These are phyloP conservation scores for Papilio polyxenes DNA, from an alignment of 1,140 invertebrate genomes.

Conservation along the genomic window DNA sequence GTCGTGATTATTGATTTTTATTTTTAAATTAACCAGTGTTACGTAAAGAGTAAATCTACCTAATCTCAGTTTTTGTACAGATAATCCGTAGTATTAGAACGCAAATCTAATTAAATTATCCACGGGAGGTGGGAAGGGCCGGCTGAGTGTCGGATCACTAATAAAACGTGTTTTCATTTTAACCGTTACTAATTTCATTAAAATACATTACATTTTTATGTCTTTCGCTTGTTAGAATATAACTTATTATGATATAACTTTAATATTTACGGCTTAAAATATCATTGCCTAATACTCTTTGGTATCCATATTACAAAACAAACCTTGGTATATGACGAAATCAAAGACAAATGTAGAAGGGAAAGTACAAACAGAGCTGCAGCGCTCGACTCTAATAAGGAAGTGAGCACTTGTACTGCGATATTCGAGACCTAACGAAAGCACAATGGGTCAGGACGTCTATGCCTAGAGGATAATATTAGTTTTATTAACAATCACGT, in stretches of 20 bases:
- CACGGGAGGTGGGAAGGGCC: background rate
- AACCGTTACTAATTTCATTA: constrained; percentile 8
- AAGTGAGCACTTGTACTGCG: constrained; percentile 1
- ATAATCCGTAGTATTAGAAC: background rate
- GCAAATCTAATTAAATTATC: constrained; percentile 17
- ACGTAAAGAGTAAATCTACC: background rate
- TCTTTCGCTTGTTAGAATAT: background rate
- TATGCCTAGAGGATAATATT: background rate
- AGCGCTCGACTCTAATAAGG: background rate
- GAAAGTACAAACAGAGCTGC: constrained; percentile 15
- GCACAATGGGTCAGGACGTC: constrained; percentile 9
- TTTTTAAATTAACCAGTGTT: background rate
- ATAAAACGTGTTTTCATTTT: background rate
- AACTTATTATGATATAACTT: no score
- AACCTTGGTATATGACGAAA: background rate
- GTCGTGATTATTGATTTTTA: background rate
- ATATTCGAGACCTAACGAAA: background rate
- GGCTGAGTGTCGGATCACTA: background rate
- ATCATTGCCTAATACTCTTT: background rate
- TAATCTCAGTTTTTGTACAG: background rate
- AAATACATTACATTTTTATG: background rate
- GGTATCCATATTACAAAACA: background rate
- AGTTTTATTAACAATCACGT: background rate
- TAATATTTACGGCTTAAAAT: background rate
- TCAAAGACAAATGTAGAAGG: constrained; percentile 16